phyloP scores from a whole-genome alignment of 2,797 vertebrate species.

The Bradypus variegatus region DNA sequence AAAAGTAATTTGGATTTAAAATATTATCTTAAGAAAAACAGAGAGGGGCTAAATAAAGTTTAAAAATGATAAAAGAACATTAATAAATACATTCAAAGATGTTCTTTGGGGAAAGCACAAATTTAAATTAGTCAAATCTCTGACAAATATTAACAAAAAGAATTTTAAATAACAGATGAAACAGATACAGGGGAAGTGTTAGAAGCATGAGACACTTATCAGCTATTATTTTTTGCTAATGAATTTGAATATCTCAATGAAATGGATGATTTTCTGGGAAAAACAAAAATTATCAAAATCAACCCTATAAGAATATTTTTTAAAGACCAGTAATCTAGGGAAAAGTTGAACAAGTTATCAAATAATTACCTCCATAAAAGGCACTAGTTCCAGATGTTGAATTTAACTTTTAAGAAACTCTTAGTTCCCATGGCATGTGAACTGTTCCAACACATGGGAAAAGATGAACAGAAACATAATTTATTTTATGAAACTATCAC shows the following conservation, averaged over 20 bases:
- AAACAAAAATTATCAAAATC: slow-evolving; percentile 7
- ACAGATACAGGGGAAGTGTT: neutral
- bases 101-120: neutral
- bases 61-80: neutral
- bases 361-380: neutral
- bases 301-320: neutral
- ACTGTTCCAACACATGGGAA: neutral
- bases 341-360: neutral
- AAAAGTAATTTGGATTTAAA: neutral
- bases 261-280: neutral
- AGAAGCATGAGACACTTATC: neutral
- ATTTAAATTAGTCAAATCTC: neutral
- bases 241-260: neutral
- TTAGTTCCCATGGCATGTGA: neutral
- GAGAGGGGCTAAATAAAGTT: neutral
- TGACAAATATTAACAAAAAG: neutral
- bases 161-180: neutral
- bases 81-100: neutral
- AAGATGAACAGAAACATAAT: neutral
- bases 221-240: neutral
- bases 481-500: neutral
- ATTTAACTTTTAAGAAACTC: slow-evolving; percentile 16
- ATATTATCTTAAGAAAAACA: neutral
- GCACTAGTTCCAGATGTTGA: neutral
- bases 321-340: neutral